A percentile compares a stretch with the other conserved stretches of the same genome.
Evolutionary conservation across 2,888 invertebrate species (phyloP).

Genomic region (Pseudoips prasinana): DNA sequence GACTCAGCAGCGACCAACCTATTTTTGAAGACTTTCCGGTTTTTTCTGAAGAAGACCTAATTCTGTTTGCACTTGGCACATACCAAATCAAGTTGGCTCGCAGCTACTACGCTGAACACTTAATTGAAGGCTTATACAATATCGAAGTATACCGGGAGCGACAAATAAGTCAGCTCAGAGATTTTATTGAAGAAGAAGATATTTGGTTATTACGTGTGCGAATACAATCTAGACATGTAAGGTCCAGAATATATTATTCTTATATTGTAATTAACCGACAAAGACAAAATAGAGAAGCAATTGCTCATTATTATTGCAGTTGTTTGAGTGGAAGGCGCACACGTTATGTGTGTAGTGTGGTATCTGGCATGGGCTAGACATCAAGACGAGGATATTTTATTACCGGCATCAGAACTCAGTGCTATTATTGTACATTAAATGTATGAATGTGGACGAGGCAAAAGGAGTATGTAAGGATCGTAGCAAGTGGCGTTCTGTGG

Average conservation of each 20-base stretch:
- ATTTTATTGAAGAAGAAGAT: conserved; percentile 2
- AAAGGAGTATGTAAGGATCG: background rate
- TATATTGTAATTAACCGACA: conserved; percentile 1
- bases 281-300: background rate
- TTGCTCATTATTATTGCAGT: conserved; percentile 2
- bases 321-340: conserved; percentile 2
- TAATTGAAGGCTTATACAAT: conserved; percentile 3
- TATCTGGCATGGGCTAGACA: conserved; percentile 1
- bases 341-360: conserved; percentile 1
- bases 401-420: too few relatives aligned
- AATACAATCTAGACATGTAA: conserved; percentile 4
- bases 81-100: conserved; percentile 11
- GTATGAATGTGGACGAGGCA: background rate
- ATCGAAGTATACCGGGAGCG: conserved; percentile 9
- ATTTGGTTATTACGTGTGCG: conserved; percentile 1
- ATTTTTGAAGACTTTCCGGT: background rate
- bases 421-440: too few relatives aligned
- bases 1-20: background rate
- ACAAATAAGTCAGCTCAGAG: conserved; percentile 1
- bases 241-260: conserved; percentile 3
- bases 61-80: conserved; percentile 3
- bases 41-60: background rate
- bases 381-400: background rate
- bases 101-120: conserved; percentile 8
- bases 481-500: background rate